A percentile compares a stretch with the other conserved stretches of the same genome.
phyloP scores from a whole-genome alignment of 2,113 vertebrate genomes.

The Nematolebias whitei region DNA sequence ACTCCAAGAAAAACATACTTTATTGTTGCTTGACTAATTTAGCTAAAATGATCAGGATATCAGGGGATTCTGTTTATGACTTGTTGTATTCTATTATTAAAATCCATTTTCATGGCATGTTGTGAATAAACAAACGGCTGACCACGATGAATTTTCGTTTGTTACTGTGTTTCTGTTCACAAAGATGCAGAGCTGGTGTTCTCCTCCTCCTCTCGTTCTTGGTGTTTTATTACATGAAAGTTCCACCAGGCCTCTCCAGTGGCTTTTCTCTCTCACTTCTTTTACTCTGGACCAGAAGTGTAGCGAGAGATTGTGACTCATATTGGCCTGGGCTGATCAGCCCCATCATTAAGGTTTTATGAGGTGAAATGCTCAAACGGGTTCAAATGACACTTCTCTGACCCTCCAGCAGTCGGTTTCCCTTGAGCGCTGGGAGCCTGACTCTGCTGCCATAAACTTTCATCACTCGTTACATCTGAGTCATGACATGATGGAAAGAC shows the following conservation, averaged over 20 bases:
- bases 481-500: conserved; percentile 15
- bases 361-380: conserved; percentile 32
- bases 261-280: neutral
- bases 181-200: neutral
- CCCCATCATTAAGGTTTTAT: conserved; percentile 33
- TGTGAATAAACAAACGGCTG: neutral
- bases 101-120: neutral
- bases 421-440: neutral
- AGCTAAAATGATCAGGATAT: too few species aligned
- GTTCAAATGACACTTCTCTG: conserved; percentile 6
- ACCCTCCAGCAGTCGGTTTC: conserved; percentile 17
- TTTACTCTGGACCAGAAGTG: conserved; percentile 19
- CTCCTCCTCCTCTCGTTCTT: too few species aligned
- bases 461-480: conserved; percentile 3
- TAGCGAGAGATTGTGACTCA: conserved; percentile 28
- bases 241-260: neutral
- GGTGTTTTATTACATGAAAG: neutral
- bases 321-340: conserved; percentile 15
- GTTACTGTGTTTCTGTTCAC: neutral
- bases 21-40: too few species aligned
- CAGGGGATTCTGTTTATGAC: too few species aligned
- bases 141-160: neutral
- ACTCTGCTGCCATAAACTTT: conserved; percentile 1
- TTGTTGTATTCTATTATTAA: too few species aligned
- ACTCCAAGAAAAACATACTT: too few species aligned